Evolutionary conservation across 1,140 invertebrate species (phyloP).

Genomic region (Calycopis cecrops): DNA sequence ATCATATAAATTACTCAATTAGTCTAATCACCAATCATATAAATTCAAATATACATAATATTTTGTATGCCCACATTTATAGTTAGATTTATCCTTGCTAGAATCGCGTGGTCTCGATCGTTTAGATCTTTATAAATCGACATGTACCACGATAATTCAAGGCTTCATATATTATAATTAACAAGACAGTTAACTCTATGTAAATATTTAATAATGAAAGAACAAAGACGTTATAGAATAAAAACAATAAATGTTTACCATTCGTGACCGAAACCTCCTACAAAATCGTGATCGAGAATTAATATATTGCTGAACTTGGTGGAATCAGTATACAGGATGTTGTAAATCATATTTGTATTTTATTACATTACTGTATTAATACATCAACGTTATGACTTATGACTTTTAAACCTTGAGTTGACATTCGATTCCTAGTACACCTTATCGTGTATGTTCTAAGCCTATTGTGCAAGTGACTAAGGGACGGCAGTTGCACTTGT

Average conservation of each 20-base stretch:
- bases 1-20: no score
- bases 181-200: slow-evolving; percentile 2
- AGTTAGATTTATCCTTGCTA: no score
- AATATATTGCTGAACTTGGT: slow-evolving; percentile 30
- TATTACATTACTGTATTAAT: slow-evolving; percentile 1
- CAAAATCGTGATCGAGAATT: slow-evolving; percentile 34
- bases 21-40: no score
- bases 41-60: no score
- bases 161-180: slow-evolving; percentile 7
- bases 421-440: background rate
- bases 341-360: slow-evolving; percentile 2
- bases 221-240: slow-evolving; percentile 21
- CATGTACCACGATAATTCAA: background rate
- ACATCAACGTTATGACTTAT: background rate
- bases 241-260: slow-evolving; percentile 36
- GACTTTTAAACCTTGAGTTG: background rate
- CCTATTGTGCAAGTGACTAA: no score
- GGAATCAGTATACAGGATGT: slow-evolving; percentile 25
- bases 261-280: slow-evolving; percentile 30
- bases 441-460: no score
- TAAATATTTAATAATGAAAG: slow-evolving; percentile 15
- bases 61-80: no score
- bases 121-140: background rate
- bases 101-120: no score
- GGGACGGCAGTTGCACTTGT: no score